Percentiles rank a stretch among this genome's conserved stretches.
Evolutionary conservation across 1,140 invertebrate species (phyloP).

Genomic region (Lepidurus apus): DNA sequence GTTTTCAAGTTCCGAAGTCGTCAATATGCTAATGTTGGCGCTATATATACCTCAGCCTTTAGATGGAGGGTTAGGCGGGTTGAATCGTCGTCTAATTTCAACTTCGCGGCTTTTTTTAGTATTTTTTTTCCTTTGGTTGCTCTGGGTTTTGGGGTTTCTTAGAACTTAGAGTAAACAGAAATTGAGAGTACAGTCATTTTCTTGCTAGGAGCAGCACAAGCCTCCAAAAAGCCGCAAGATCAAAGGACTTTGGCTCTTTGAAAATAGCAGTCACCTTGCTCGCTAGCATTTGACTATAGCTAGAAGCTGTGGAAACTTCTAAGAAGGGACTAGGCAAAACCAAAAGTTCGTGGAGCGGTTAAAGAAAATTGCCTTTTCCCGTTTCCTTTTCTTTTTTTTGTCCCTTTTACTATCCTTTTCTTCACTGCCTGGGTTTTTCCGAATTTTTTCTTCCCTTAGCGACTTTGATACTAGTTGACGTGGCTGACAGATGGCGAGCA

Average conservation of each 20-base stretch:
- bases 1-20: background rate
- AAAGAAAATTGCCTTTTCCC: background rate
- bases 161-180: background rate
- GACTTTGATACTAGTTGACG: background rate
- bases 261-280: background rate
- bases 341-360: background rate
- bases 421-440: background rate
- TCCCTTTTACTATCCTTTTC: background rate
- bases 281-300: background rate
- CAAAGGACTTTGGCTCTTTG: constrained; percentile 4
- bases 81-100: background rate
- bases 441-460: background rate
- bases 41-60: background rate
- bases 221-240: constrained; percentile 13
- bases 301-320: background rate
- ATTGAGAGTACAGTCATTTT: background rate
- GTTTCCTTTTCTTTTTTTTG: background rate
- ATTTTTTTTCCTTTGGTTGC: background rate
- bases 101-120: background rate
- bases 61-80: background rate
- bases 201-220: background rate
- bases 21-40: constrained; percentile 12
- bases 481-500: background rate
- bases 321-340: background rate
- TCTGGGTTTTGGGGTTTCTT: background rate